Conservation (phyloP, 2,797 vertebrate genomes). For the Esox lucius region DNA sequence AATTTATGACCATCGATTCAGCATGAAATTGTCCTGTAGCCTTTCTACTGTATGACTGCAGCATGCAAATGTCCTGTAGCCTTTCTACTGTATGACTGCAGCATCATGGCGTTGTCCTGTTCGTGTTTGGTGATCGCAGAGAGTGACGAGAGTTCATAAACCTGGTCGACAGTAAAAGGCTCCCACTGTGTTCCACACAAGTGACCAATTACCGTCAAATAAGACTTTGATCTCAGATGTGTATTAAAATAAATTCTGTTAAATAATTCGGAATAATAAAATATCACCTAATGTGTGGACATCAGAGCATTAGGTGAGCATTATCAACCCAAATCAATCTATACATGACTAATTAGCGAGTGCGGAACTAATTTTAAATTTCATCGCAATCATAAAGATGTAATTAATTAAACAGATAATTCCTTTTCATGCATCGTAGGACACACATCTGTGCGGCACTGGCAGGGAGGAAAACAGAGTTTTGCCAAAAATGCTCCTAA, state of each 20-base stretch:
- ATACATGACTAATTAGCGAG: conserved; percentile 61
- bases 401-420: conserved; percentile 82
- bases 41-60: background rate
- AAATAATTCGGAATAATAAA: background rate
- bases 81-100: background rate
- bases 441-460: conserved; percentile 71
- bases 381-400: conserved; percentile 76
- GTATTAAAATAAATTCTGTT: background rate
- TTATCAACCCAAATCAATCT: conserved; percentile 50
- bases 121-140: background rate
- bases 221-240: background rate
- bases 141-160: background rate
- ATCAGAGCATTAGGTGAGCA: background rate
- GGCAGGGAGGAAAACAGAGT: conserved; percentile 47
- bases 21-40: conserved; percentile 2
- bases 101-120: background rate
- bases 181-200: background rate
- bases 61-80: background rate
- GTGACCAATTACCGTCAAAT: background rate
- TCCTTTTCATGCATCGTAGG: conserved; percentile 71
- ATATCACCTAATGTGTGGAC: background rate
- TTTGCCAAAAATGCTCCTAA: conserved; percentile 41
- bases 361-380: conserved; percentile 73
- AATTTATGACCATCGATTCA: conserved; percentile 4
- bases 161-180: background rate